Conservation (phyloP, 2,797 vertebrate genomes). For the Lerista edwardsae region DNA sequence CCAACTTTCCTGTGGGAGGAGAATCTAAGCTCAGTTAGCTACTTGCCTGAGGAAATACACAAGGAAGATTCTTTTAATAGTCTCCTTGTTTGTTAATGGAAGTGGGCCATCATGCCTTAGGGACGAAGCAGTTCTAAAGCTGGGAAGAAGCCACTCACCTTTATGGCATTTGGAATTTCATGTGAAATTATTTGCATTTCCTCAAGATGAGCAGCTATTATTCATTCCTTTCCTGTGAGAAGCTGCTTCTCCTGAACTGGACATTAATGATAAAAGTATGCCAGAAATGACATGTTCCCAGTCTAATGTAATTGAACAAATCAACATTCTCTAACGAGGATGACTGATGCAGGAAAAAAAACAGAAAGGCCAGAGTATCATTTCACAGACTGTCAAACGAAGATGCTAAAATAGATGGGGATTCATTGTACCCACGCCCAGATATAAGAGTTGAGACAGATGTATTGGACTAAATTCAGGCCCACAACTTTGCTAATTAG, state of each 20-base stretch:
- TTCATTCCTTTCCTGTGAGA: not conserved
- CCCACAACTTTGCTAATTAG: too few species aligned
- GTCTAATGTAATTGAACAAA: not conserved
- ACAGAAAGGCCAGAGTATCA: not conserved
- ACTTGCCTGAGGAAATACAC: constrained; percentile 7
- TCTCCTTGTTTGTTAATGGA: not conserved
- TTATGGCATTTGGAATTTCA: not conserved
- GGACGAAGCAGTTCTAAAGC: not conserved
- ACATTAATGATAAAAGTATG: constrained; percentile 1
- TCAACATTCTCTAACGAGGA: not conserved
- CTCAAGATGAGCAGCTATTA: not conserved
- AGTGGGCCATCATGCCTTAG: not conserved
- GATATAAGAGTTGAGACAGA: not conserved
- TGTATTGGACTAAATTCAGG: not conserved
- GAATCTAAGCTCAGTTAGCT: not conserved
- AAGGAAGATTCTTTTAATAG: constrained; percentile 6
- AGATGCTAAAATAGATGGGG: not conserved
- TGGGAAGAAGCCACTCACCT: not conserved
- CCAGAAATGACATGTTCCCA: not conserved
- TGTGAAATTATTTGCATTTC: not conserved
- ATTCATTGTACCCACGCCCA: too few species aligned
- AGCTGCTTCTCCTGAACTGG: not conserved
- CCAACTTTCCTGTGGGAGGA: not conserved
- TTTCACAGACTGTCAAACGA: not conserved
- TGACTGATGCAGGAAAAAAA: not conserved